Base-by-base conservation (phyloP, 1,140 invertebrate species). In the Ostrea denselamellosa region DNA sequence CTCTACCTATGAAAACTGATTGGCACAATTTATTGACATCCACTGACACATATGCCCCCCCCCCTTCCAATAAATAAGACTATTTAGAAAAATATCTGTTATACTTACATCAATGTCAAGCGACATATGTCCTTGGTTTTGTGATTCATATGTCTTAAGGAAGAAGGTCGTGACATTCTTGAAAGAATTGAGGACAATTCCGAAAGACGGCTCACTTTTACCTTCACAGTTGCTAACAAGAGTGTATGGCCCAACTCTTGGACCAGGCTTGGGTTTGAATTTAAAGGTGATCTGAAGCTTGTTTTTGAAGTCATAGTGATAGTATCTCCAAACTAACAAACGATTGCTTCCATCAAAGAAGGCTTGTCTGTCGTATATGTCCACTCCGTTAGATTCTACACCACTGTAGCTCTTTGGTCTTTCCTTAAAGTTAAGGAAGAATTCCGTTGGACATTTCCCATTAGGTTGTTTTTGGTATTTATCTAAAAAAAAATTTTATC, bases 211-310 rank as follows among this genome's bases (percentile, higher is more conserved):
- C 14, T 77, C 68, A 12, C 28, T 14, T 77, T 77, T 25, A 9
- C 68, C 25, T 14, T 77, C 68, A 77, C 68, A 77, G 68, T 77
- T 77, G 68, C 68, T 77, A 14, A 77, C 68, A 25, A 77, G 68
- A 28, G 68, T 77, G 68, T 77, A 77, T 9, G 68, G 68, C 25
- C 28, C 68, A 0, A 17, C 9, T 77, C 68, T 77, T 4, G 25
- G 25, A 14, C 68, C 68, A 12, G 68, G 68, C 68, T 77, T 77
- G 8, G 68, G 68, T 10, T 77, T 77, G 2, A 77, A 77, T 77
- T 77, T 77, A 77, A 77, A 77, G 25, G 22, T 77, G 68, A 77
- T 77, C 68, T 77, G 68, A 8, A 77, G 28, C 10, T 77, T 77
- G 14, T 77, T 25, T 8, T 14, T 25, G 25, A 34, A 77, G 2